A percentile compares a stretch with the other conserved stretches of the same genome.
Evolutionary conservation across 1,140 invertebrate genomes (phyloP).

Genomic region (Brachionus sp.): DNA sequence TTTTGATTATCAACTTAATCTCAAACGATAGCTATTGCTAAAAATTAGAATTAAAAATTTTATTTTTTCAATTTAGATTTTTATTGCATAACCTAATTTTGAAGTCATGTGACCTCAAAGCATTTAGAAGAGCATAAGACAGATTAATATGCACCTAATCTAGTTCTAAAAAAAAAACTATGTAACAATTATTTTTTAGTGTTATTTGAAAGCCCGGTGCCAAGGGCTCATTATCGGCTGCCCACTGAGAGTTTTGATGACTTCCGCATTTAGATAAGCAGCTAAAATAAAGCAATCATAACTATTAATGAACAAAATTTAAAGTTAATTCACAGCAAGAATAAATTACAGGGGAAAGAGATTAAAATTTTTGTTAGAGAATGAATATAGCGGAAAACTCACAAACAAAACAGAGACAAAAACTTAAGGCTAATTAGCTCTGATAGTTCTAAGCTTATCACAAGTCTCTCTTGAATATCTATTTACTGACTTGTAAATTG

Average conservation of each 20-base stretch:
- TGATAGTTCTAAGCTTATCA: neutral
- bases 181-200: too few relatives aligned
- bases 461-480: neutral
- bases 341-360: too few relatives aligned
- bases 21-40: neutral
- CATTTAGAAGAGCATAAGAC: too few relatives aligned
- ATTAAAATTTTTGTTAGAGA: too few relatives aligned
- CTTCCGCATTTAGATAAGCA: neutral
- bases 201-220: too few relatives aligned
- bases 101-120: neutral
- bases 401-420: neutral
- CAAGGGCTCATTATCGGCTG: too few relatives aligned
- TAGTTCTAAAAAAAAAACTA: too few relatives aligned
- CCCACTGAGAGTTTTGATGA: neutral
- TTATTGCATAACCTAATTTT: neutral
- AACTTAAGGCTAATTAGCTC: neutral
- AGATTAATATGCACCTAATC: too few relatives aligned
- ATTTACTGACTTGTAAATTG: neutral
- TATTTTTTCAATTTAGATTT: neutral
- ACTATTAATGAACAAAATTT: neutral
- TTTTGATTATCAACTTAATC: conserved; percentile 10
- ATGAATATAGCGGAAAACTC: neutral
- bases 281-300: neutral
- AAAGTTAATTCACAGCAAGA: neutral
- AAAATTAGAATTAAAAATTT: neutral